Evolutionary conservation across 2,797 vertebrate species (phyloP).

Genomic region (Esox lucius): DNA sequence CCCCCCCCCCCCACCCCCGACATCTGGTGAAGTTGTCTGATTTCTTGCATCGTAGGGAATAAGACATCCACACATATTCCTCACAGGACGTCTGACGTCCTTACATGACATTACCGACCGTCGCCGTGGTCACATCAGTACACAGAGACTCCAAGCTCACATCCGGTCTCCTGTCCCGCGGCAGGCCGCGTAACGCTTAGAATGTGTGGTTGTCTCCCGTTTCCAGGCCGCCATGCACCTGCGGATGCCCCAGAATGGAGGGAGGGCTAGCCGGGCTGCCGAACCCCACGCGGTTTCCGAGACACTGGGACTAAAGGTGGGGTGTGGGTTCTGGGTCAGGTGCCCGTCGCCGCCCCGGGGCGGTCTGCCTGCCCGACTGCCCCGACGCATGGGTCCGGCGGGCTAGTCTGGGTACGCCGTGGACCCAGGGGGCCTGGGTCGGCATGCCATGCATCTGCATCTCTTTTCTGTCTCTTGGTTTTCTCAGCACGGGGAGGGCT

Average conservation of each 20-base stretch:
- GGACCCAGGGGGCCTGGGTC: slow-evolving; percentile 3
- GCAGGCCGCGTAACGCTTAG: slow-evolving; percentile 55
- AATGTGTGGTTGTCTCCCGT: slow-evolving; percentile 74
- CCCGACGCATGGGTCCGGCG: slow-evolving; percentile 59
- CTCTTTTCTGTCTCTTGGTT: not conserved
- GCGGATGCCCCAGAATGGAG: slow-evolving; percentile 88
- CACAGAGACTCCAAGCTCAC: not conserved
- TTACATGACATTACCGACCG: not conserved
- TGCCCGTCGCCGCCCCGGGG: slow-evolving; percentile 3
- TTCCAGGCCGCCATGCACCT: slow-evolving; percentile 79
- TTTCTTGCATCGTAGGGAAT: slow-evolving; percentile 6
- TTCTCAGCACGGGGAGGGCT: not conserved
- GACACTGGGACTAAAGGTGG: slow-evolving; percentile 92
- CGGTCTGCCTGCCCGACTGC: slow-evolving; percentile 13
- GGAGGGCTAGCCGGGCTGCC: slow-evolving; percentile 89
- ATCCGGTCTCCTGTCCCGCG: slow-evolving; percentile 2
- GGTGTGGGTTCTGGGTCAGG: slow-evolving; percentile 64
- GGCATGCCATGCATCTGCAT: slow-evolving; percentile 55
- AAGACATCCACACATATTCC: not conserved
- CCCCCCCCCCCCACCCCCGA: too few relatives aligned
- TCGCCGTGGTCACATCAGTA: not conserved
- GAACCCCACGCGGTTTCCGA: slow-evolving; percentile 85
- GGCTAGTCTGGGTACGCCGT: slow-evolving; percentile 2
- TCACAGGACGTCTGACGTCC: not conserved
- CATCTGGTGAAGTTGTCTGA: slow-evolving; percentile 50